A percentile compares a stretch with the other conserved stretches of the same genome.
These are phyloP conservation scores for Poecilia gillii DNA, from an alignment of 2,797 vertebrate species.

Conservation along the genomic window DNA sequence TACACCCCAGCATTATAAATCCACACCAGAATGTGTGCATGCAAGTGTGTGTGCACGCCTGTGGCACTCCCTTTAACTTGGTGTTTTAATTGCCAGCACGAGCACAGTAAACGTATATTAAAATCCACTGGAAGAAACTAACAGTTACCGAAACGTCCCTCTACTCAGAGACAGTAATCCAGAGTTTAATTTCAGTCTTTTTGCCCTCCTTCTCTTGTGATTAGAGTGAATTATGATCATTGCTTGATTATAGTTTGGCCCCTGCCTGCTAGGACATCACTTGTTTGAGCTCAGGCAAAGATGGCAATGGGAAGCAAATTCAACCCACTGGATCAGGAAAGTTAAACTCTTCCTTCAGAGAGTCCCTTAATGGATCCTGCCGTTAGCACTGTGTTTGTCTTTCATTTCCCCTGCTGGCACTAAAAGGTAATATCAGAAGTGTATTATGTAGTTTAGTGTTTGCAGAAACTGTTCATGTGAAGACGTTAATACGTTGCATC, in stretches of 20 bases:
- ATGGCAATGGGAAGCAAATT: constrained; percentile 35
- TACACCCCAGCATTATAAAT: constrained; percentile 44
- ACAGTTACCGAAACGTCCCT: constrained; percentile 55
- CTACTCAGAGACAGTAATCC: constrained; percentile 65
- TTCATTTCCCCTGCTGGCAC: constrained; percentile 10
- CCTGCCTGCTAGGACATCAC: constrained; percentile 65
- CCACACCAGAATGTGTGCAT: constrained; percentile 32
- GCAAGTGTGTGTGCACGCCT: constrained; percentile 40
- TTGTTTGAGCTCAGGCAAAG: constrained; percentile 56
- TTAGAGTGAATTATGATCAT: constrained; percentile 85
- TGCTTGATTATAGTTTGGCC: constrained; percentile 81
- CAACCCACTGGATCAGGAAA: constrained; percentile 45
- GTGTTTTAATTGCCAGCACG: constrained; percentile 67
- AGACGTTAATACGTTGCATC: not conserved
- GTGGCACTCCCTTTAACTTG: constrained; percentile 54
- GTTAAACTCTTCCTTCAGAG: constrained; percentile 45
- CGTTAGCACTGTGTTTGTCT: constrained; percentile 26
- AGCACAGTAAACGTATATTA: constrained; percentile 65
- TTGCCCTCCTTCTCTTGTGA: constrained; percentile 77
- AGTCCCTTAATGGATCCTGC: constrained; percentile 32
- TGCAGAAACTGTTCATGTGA: constrained; percentile 20
- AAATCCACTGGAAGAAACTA: constrained; percentile 66
- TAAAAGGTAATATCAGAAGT: constrained; percentile 11
- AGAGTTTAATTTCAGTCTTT: constrained; percentile 75
- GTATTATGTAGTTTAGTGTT: constrained; percentile 8